Evolutionary conservation across 2,113 vertebrate species (phyloP).

Genomic region (Agelaius phoeniceus): DNA sequence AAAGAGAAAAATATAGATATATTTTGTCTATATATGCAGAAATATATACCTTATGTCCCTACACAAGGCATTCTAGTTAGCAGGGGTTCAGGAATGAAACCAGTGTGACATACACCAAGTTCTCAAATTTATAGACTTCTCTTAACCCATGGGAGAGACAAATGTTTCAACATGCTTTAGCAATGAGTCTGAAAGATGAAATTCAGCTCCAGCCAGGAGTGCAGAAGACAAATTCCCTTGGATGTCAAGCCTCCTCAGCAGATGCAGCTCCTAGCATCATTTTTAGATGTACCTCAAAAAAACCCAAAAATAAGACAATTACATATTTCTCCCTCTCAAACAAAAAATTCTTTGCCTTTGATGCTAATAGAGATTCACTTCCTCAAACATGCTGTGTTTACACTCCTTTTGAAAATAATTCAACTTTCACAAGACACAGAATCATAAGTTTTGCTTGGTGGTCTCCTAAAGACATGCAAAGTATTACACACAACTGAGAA

Average conservation of each 20-base stretch:
- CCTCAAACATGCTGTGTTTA: neutral
- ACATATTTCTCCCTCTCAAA: neutral
- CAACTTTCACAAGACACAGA: neutral
- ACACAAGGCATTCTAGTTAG: neutral
- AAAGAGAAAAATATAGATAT: neutral
- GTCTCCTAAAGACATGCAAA: neutral
- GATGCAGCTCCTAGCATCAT: neutral
- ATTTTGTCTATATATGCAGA: neutral
- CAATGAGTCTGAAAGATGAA: neutral
- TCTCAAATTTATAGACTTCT: neutral
- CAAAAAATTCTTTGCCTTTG: neutral
- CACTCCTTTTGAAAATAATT: neutral
- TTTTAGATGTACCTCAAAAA: neutral
- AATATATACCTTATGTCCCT: accelerated
- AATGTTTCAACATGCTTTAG: neutral
- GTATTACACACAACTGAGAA: neutral
- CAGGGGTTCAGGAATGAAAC: neutral
- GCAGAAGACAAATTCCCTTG: neutral
- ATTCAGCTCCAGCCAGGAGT: neutral
- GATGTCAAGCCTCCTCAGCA: neutral
- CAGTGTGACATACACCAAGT: neutral
- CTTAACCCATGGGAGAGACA: neutral
- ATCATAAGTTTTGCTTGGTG: neutral
- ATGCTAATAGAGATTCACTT: neutral
- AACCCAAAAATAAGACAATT: neutral